phyloP scores from a whole-genome alignment of 2,888 invertebrate species.

The Adelphocoris suturalis region DNA sequence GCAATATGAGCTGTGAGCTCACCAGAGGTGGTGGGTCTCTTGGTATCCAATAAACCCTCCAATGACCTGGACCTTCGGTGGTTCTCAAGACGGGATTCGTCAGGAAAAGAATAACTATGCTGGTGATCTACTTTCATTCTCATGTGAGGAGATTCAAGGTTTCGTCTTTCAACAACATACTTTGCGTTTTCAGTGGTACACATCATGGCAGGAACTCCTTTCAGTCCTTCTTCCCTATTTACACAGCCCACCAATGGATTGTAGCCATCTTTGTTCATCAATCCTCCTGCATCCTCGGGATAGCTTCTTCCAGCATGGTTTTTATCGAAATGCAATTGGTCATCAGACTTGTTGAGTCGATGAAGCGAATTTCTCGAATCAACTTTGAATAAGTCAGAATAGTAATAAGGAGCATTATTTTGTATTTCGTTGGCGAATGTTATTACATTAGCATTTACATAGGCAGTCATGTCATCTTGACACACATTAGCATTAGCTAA shows the following conservation, averaged over 20 bases:
- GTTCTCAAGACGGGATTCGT: conserved; percentile 60
- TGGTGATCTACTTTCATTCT: not conserved
- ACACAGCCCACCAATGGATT: not conserved
- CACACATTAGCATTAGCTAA: not conserved
- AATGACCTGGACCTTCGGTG: conserved; percentile 80
- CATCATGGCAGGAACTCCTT: not conserved
- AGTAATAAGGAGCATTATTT: conserved; percentile 89
- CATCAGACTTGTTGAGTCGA: conserved; percentile 42
- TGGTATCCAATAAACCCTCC: conserved; percentile 81
- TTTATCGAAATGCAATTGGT: conserved; percentile 12
- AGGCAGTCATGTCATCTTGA: conserved; percentile 43
- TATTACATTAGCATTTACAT: conserved; percentile 45
- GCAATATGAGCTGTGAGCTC: not conserved
- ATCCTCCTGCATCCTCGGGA: not conserved
- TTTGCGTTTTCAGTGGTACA: not conserved
- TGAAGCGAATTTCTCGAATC: conserved; percentile 70
- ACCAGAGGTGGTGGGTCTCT: not conserved
- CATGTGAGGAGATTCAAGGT: not conserved
- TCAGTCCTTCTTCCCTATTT: not conserved
- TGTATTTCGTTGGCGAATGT: conserved; percentile 80
- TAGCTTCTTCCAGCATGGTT: not conserved
- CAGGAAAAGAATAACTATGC: conserved; percentile 9
- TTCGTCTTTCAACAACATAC: not conserved
- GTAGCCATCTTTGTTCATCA: conserved; percentile 8
- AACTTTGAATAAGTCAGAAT: conserved; percentile 85